Evolutionary conservation across 1,140 invertebrate genomes (phyloP).

Genomic region (Bombus affinis): DNA sequence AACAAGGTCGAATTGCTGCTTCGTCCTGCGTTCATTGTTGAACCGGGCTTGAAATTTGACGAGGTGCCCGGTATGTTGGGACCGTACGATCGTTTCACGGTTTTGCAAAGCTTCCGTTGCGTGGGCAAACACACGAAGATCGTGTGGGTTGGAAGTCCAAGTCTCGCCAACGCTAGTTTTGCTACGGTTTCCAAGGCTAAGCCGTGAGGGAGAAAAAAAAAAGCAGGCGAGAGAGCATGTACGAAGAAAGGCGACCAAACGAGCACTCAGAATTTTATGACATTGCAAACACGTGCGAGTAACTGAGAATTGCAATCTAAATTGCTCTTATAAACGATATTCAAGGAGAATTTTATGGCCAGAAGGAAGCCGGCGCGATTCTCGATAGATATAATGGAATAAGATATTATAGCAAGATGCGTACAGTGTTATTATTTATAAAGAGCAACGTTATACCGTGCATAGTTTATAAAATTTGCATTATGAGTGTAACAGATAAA

Average conservation of each 20-base stretch:
- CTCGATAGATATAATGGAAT: not conserved
- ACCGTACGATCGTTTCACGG: not conserved
- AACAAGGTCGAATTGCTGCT: no score
- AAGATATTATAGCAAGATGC: not conserved
- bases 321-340: not conserved
- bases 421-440: no score
- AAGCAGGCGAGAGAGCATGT: not conserved
- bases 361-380: not conserved
- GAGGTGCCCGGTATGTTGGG: not conserved
- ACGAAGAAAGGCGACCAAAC: conserved; percentile 15
- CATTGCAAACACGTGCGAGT: not conserved
- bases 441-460: no score
- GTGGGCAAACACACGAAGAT: conserved; percentile 57
- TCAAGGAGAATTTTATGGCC: not conserved
- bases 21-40: no score
- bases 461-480: no score
- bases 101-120: conserved; percentile 50
- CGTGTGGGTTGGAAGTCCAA: conserved; percentile 45
- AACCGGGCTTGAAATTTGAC: not conserved
- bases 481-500: no score
- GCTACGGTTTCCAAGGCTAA: conserved; percentile 53
- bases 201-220: not conserved
- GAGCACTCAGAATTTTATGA: not conserved
- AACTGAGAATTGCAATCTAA: no score
- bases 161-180: conserved; percentile 58